These are phyloP conservation scores for Nasonia giraulti DNA, from an alignment of 1,140 invertebrate genomes.

Conservation along the genomic window DNA sequence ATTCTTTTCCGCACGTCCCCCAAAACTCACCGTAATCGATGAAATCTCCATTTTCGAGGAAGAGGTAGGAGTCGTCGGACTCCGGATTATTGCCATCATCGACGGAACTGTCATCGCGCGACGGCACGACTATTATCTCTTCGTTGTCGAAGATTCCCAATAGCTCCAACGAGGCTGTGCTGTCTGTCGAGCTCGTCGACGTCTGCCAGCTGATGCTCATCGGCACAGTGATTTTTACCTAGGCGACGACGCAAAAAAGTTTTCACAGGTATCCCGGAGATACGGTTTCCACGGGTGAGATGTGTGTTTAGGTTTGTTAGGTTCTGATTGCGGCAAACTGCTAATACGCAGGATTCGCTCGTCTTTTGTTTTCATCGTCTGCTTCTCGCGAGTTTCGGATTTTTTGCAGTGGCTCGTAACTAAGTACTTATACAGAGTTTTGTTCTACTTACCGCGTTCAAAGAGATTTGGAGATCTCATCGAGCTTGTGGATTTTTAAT, in stretches of 20 bases:
- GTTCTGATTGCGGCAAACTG: background rate
- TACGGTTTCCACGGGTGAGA: slow-evolving; percentile 59
- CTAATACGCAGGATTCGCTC: background rate
- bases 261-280: slow-evolving; percentile 56
- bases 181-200: slow-evolving; percentile 18
- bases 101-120: background rate
- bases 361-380: background rate
- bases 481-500: too few species aligned
- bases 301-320: background rate
- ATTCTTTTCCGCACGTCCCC: background rate
- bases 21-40: slow-evolving; percentile 36
- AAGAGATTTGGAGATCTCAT: too few species aligned
- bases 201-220: slow-evolving; percentile 33
- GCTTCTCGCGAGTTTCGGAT: background rate
- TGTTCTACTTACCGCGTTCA: too few species aligned
- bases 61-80: slow-evolving; percentile 36
- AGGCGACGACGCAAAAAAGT: slow-evolving; percentile 44
- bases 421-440: too few species aligned
- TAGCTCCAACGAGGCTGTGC: slow-evolving; percentile 14
- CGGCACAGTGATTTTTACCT: slow-evolving; percentile 36
- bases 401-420: background rate
- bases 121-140: slow-evolving; percentile 36
- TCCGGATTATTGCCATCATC: background rate
- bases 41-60: slow-evolving; percentile 49
- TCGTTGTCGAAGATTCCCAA: slow-evolving; percentile 39